Percentiles rank a stretch among this genome's conserved stretches.
phyloP scores from a whole-genome alignment of 2,113 vertebrate genomes.

The Antechinus stuartii region DNA sequence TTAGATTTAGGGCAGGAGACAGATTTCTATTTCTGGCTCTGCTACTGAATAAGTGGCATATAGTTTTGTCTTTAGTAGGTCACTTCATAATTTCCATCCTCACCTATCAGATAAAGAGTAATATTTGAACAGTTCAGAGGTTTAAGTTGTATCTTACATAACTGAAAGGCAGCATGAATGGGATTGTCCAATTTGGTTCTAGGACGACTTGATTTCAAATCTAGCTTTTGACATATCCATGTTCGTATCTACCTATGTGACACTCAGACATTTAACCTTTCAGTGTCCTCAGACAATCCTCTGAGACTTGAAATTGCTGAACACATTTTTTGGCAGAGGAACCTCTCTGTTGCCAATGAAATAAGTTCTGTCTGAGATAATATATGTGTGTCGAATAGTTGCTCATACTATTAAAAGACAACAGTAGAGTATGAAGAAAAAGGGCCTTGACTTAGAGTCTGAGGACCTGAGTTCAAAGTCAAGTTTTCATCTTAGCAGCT shows the following conservation, averaged over 20 bases:
- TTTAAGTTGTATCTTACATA: conserved; percentile 25
- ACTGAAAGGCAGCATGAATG: neutral
- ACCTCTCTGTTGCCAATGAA: neutral
- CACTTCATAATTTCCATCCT: conserved; percentile 27
- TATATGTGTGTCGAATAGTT: neutral
- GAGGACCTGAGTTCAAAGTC: neutral
- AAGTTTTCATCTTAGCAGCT: neutral
- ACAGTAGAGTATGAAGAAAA: neutral
- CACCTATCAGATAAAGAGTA: conserved; percentile 37
- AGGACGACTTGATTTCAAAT: neutral
- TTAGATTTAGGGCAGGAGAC: conserved; percentile 7
- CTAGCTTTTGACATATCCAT: neutral
- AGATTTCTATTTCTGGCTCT: conserved; percentile 38
- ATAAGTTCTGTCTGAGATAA: neutral
- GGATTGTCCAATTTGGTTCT: neutral
- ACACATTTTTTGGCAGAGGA: neutral
- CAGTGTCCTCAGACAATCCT: neutral
- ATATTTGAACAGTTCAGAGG: conserved; percentile 39
- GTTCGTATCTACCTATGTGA: neutral
- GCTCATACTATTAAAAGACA: neutral
- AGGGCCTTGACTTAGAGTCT: neutral
- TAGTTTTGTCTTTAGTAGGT: conserved; percentile 22
- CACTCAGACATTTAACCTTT: neutral
- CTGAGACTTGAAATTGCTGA: neutral
- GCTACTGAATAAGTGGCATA: conserved; percentile 41